Evolutionary conservation across 1,140 invertebrate genomes (phyloP).

Genomic region (Colletes gigas): DNA sequence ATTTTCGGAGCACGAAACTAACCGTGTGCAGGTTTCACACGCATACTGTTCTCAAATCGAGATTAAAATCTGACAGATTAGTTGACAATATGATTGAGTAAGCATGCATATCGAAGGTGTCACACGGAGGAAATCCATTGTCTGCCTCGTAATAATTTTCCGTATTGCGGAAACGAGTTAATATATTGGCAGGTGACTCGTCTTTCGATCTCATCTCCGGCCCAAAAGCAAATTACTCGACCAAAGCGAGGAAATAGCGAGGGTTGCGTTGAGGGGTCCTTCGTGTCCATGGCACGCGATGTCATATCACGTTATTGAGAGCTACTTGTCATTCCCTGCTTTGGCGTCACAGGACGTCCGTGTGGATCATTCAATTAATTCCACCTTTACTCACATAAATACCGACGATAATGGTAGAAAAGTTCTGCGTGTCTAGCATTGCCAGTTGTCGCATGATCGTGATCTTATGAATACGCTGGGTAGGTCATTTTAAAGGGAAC

Average conservation of each 20-base stretch:
- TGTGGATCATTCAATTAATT: conserved; percentile 73
- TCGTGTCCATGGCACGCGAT: conserved; percentile 72
- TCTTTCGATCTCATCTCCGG: conserved; percentile 56
- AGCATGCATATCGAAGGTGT: conserved; percentile 12
- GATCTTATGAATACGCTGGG: conserved; percentile 27
- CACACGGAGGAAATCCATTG: conserved; percentile 37
- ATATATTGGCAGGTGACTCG: conserved; percentile 63
- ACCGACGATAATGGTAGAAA: conserved; percentile 50
- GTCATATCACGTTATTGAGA: conserved; percentile 74
- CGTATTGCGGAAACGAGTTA: conserved; percentile 61
- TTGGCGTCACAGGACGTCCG: conserved; percentile 63
- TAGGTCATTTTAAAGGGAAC: neutral
- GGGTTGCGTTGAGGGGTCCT: conserved; percentile 71
- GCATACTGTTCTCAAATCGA: neutral
- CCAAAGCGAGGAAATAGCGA: conserved; percentile 66
- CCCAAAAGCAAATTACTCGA: conserved; percentile 67
- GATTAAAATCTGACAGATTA: conserved; percentile 10
- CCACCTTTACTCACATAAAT: conserved; percentile 60
- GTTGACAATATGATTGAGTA: neutral
- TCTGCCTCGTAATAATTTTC: conserved; percentile 52
- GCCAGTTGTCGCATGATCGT: conserved; percentile 52
- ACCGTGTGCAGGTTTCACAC: neutral
- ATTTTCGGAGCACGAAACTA: neutral
- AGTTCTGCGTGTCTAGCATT: conserved; percentile 46
- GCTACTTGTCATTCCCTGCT: conserved; percentile 72